Conservation (phyloP, 2,888 invertebrate species). For the Himalopsyche tibetana region DNA sequence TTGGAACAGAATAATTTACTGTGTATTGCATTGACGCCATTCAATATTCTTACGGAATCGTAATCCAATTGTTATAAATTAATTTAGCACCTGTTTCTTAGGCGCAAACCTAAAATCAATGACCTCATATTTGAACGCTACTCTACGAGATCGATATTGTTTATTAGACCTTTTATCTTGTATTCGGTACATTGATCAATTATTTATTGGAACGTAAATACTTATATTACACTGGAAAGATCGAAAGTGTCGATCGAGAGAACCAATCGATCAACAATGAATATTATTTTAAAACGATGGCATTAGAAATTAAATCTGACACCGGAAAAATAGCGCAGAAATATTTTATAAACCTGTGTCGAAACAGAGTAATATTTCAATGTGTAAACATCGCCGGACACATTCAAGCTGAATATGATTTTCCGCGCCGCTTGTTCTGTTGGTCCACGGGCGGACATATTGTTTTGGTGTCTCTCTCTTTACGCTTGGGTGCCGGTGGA, state of each 20-base stretch:
- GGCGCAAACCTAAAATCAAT: no score
- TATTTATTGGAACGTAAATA: neutral
- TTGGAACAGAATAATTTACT: no score
- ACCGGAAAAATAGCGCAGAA: neutral
- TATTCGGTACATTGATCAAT: neutral
- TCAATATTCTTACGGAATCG: no score
- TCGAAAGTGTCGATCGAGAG: constrained; percentile 8
- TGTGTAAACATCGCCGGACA: neutral
- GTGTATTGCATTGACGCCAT: no score
- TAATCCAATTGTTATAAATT: no score
- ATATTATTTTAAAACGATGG: neutral
- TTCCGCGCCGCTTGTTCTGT: neutral
- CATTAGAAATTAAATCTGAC: neutral
- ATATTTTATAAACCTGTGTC: neutral
- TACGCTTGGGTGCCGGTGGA: neutral
- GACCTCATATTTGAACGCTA: no score
- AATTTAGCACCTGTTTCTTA: no score
- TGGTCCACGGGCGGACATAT: constrained; percentile 23
- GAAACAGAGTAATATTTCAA: constrained; percentile 1
- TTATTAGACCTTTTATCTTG: neutral
- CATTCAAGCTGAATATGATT: neutral
- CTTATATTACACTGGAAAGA: neutral
- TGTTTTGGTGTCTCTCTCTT: constrained; percentile 15
- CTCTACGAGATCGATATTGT: no score
- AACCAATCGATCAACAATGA: neutral